Conservation (phyloP, 2,888 invertebrate species). For the Leistus spinibarbis region DNA sequence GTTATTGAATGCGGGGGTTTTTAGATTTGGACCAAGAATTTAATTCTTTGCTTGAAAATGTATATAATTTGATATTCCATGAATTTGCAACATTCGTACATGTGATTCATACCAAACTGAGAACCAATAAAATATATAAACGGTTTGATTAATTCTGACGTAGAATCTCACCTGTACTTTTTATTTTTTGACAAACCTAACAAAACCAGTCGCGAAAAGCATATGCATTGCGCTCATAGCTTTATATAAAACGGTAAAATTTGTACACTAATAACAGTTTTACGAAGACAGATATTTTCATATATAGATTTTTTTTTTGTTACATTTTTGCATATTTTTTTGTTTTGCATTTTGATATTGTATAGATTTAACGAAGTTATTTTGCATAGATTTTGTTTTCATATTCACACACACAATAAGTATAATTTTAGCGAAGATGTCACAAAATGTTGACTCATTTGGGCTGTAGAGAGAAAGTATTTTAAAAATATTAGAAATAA, state of each 20-base stretch:
- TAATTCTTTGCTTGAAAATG: neutral
- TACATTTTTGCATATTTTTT: conserved; percentile 11
- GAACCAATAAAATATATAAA: conserved; percentile 39
- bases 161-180: conserved; percentile 56
- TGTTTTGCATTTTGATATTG: conserved; percentile 1
- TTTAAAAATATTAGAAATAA: conserved; percentile 40
- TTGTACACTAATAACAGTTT: conserved; percentile 32
- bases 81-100: conserved; percentile 52
- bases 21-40: too few species aligned
- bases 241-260: conserved; percentile 50
- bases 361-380: conserved; percentile 1
- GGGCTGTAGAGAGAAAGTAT: conserved; percentile 58
- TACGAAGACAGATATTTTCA: conserved; percentile 11
- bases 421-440: conserved; percentile 53
- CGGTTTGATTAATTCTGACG: conserved; percentile 40
- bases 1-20: too few species aligned
- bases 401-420: conserved; percentile 55
- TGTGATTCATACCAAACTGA: conserved; percentile 5
- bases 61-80: neutral
- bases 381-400: conserved; percentile 4
- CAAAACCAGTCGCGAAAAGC: conserved; percentile 55
- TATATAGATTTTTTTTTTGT: conserved; percentile 15
- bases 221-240: conserved; percentile 59
- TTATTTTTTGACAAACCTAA: conserved; percentile 51
- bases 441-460: conserved; percentile 54